Evolutionary conservation across 1,140 invertebrate species (phyloP).

Genomic region (Leptopilina boulardi): DNA sequence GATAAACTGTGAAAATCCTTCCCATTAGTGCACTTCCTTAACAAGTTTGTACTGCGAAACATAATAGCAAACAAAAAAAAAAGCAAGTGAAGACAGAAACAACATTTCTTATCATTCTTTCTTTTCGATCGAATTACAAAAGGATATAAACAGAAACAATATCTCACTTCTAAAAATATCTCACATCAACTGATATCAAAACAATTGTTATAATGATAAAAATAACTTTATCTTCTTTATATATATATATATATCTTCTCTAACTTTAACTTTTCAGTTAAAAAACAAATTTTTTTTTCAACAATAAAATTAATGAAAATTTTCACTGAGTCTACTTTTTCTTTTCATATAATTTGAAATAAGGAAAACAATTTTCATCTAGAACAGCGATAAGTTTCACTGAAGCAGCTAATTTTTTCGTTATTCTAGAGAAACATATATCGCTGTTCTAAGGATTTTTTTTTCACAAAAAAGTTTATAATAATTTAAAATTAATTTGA

Average conservation of each 20-base stretch:
- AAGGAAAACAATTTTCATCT: too few relatives aligned
- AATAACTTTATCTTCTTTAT: background rate
- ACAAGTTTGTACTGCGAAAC: constrained; percentile 11
- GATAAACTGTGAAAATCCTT: constrained; percentile 5
- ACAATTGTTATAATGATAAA: background rate
- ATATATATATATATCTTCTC: background rate
- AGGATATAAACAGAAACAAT: background rate
- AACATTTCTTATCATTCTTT: background rate
- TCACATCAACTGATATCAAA: background rate
- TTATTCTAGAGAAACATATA: too few relatives aligned
- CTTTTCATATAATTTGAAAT: too few relatives aligned
- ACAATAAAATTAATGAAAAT: too few relatives aligned
- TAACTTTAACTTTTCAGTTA: too few relatives aligned
- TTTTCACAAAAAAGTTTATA: too few relatives aligned
- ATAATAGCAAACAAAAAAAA: constrained; percentile 13
- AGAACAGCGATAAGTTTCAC: too few relatives aligned
- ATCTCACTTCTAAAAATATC: background rate
- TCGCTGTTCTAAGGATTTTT: too few relatives aligned
- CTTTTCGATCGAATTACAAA: background rate
- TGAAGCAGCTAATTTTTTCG: too few relatives aligned
- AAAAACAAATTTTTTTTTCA: too few relatives aligned
- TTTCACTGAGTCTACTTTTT: background rate
- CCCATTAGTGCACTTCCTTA: constrained; percentile 20
- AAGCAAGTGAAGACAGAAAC: constrained; percentile 1
- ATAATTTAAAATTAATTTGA: too few relatives aligned